Evolutionary conservation across 2,113 vertebrate genomes (phyloP), one percentile per base, ranked within the genome.

Genomic region (Neofelis nebulosa): DNA sequence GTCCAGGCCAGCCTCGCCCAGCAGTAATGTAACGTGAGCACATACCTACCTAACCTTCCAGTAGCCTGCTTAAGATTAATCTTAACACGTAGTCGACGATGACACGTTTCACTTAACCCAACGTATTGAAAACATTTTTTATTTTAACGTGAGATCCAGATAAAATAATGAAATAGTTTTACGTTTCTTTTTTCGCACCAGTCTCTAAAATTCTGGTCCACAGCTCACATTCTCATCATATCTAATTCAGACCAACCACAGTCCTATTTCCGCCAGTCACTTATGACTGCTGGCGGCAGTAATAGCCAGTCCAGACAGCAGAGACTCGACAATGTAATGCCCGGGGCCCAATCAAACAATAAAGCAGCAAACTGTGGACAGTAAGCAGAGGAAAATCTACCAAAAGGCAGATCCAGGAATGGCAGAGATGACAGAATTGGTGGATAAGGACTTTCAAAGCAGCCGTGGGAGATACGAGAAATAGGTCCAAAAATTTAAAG

Each of bases 241-340:
- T 9, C 52, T 63, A n/a, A 18, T 11, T 7, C 25, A 4, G 7
- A 86, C 31, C 0, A 5, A 45, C 52, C 9, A 63, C 31, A 15
- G 50, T 3, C 7, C 18, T 7, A 38, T 36, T 33, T 25, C 11
- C 31, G 21, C 16, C 3, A 41, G 74, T 45, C 33, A 38, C 33
- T 9, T 5, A 16, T 11, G 66, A 36, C 31, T 18, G 7, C n/a
- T 27, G 81, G 6, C 4, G 15, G 29, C 63, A 1, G 7, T 21
- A 27, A 6, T 0, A n/a, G 19, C 48, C 27, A 11, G 7, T 38
- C 12, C 16, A 23, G 25, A 11, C 36, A 33, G 15, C 7, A 45
- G 2, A 33, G 27, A 6, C 10, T 1, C 38, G 3, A 14, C 48
- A 8, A 4, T 5, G 8, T 1, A 2, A 21, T 1, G 2, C 5